These are phyloP conservation scores for Nipponia nippon DNA, from an alignment of 2,113 vertebrate species.

Conservation along the genomic window DNA sequence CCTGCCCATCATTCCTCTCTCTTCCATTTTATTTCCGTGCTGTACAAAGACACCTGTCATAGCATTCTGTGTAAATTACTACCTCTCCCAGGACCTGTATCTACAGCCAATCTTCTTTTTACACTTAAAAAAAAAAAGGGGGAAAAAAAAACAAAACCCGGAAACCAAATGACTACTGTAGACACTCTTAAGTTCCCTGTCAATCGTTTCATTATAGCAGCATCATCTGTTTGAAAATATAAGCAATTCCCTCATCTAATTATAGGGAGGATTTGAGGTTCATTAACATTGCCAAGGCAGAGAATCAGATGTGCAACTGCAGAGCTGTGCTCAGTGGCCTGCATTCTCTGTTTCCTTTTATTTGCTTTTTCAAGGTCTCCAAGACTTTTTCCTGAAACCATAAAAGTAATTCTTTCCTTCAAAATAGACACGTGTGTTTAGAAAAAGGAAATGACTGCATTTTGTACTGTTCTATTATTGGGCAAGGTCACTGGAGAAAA, in stretches of 20 bases:
- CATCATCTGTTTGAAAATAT: constrained; percentile 99
- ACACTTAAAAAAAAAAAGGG: constrained; percentile 39
- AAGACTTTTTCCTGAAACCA: constrained; percentile 79
- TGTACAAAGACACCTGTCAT: constrained; percentile 87
- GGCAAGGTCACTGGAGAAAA: constrained; percentile 76
- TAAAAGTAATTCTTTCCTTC: constrained; percentile 83
- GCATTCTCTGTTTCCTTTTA: constrained; percentile 79
- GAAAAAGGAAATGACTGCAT: constrained; percentile 85
- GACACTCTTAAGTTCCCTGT: constrained; percentile 87
- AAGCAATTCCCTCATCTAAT: constrained; percentile 99
- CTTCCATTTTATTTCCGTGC: constrained; percentile 76
- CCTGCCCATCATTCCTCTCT: constrained; percentile 82
- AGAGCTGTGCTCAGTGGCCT: constrained; percentile 84
- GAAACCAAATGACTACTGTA: constrained; percentile 82
- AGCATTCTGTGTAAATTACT: constrained; percentile 75
- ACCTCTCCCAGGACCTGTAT: constrained; percentile 74
- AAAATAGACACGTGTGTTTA: constrained; percentile 79
- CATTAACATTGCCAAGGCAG: constrained; percentile 96
- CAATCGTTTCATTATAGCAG: constrained; percentile 92
- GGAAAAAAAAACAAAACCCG: neutral
- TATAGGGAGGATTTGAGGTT: constrained; percentile 99
- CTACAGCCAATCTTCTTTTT: constrained; percentile 77
- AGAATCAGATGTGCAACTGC: constrained; percentile 91
- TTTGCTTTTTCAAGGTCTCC: constrained; percentile 80
- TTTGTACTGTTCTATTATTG: constrained; percentile 82